Evolutionary conservation across 2,113 vertebrate species (phyloP), one percentile per base, ranked within the genome.

Genomic region (Tragulus kanchil): DNA sequence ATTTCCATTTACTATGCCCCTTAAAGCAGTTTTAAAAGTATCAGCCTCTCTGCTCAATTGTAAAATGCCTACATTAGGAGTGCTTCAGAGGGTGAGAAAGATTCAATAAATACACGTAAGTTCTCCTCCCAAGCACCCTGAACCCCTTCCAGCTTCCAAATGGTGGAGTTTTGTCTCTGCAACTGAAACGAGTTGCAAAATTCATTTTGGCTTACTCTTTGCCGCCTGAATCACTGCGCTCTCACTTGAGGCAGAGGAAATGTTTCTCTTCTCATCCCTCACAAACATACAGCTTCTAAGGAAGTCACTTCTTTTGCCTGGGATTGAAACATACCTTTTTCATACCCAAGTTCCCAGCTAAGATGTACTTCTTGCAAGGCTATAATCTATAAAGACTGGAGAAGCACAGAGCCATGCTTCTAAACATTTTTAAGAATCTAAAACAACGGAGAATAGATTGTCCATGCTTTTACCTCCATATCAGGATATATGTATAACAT

Each of bases 1-100:
- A 96, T 97, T 97, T 93, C 62, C 97, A 97, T 98, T 99, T 97
- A 97, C 97, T 98, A 93, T 95, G 95, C 90, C 97, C 98, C 98
- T 98, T 98, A 97, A 59, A 5, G 75, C 69, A 36, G 95, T 69
- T 98, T 98, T 98, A 96, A 98, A 98, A 96, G 94, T 86, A 98
- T 96, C 98, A 96, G 78, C 11, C 1, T 97, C 89, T 96, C 93
- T 59, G 59, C 91, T 98, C 98, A 93, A 90, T 97, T 98, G 95
- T 93, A 98, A 97, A 98, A 95, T 48, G 87, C 79, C 97, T 97
- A 97, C 98, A 52, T 8, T 85, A 96, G 67, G 83, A 96, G 75
- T n/a, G 65, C 85, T 97, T 96, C 94, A 81, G 92, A 97, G 96
- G 97, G 95, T 96, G 96, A 98, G 97, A 96, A 98, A 96, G 94